These are phyloP conservation scores for Corythornis vintsioides DNA, from an alignment of 2,113 vertebrate genomes.

Conservation along the genomic window DNA sequence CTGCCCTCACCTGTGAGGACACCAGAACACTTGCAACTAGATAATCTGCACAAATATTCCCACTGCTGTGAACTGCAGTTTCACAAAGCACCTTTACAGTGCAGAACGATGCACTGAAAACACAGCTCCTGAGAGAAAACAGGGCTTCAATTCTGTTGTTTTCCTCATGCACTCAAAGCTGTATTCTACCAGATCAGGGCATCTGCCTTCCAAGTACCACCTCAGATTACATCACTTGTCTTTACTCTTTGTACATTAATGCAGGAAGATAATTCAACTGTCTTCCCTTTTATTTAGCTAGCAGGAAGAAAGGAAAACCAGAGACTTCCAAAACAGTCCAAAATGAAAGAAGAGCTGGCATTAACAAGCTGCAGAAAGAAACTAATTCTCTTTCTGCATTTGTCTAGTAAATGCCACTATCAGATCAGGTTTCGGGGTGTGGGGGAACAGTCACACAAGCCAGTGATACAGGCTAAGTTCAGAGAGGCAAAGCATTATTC, in stretches of 20 bases:
- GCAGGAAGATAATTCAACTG: neutral
- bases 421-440: neutral
- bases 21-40: neutral
- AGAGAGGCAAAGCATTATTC: neutral
- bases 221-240: neutral
- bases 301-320: neutral
- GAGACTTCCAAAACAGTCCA: neutral
- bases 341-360: neutral
- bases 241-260: neutral
- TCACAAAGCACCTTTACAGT: neutral
- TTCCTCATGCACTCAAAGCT: neutral
- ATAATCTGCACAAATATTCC: neutral
- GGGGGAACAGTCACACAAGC: neutral
- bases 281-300: neutral
- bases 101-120: neutral
- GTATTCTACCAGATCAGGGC: neutral
- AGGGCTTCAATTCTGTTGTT: neutral
- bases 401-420: neutral
- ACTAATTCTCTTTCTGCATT: neutral
- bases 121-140: neutral
- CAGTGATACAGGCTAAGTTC: neutral
- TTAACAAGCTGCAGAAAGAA: neutral
- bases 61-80: neutral
- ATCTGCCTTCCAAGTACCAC: neutral
- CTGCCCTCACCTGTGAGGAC: neutral